Evolutionary conservation across 1,140 invertebrate genomes (phyloP), one percentile per base, ranked within the genome.

Genomic region (Theocolax elegans): DNA sequence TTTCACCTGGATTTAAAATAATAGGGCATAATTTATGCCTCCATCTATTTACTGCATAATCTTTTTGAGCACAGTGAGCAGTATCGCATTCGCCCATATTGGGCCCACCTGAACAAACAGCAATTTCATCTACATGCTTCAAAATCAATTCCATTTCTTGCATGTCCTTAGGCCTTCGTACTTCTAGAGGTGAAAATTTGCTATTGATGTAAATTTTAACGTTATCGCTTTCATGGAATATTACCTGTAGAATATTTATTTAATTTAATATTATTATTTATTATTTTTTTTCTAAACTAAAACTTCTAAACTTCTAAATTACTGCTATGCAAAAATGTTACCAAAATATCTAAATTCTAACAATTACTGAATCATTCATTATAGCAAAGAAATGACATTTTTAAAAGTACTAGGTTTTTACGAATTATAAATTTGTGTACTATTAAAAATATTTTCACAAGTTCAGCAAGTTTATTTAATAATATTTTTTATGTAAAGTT

Each of bases 191-290:
- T 42, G 67, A 70, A 13, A 70, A 70, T 46, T 63, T 70, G 53
- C 51, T 70, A 29, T 70, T 70, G 3, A 70, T 70, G 17, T 63
- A 70, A 15, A 70, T 70, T n/a, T 63, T 70, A 8, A 70, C 56
- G 8, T 63, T 38, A 40, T 63, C 49, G n/a, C 38, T 70, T 27
- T 70, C 59, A 27, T 70, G 67, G 21, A 70, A 70, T 31, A 70
- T 63, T 7, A 70, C 67, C 67, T 70, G 35, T 38, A 35, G 10
- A 35, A 35, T n/a, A n/a, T n/a, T n/a, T n/a, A n/a, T n/a, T n/a
- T n/a, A n/a, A n/a, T n/a, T n/a, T n/a, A n/a, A n/a, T n/a, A n/a
- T n/a, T n/a, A n/a, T n/a, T n/a, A n/a, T n/a, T n/a, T n/a, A n/a
- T n/a, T n/a, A n/a, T n/a, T n/a, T n/a, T n/a, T n/a, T n/a, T n/a